A percentile compares a stretch with the other conserved stretches of the same genome.
These are phyloP conservation scores for Charanyca ferruginea DNA, from an alignment of 2,888 invertebrate genomes.

Conservation along the genomic window DNA sequence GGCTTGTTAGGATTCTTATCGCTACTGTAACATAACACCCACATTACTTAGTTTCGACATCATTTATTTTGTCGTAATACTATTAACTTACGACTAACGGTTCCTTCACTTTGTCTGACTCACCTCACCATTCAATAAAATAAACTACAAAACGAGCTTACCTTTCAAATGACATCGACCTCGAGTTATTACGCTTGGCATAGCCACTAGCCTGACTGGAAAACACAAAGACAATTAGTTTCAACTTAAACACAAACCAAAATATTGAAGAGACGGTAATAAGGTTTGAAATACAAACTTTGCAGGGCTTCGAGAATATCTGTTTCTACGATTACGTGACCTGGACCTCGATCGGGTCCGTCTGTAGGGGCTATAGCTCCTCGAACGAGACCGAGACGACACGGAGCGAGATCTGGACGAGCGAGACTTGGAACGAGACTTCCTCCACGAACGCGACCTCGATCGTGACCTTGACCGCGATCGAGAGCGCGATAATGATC, in stretches of 20 bases:
- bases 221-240: slow-evolving; percentile 69
- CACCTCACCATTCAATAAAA: slow-evolving; percentile 58
- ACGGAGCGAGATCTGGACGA: slow-evolving; percentile 76
- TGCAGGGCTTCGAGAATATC: slow-evolving; percentile 80
- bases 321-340: slow-evolving; percentile 76
- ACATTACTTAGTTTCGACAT: slow-evolving; percentile 28
- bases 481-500: slow-evolving; percentile 70
- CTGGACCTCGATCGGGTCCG: slow-evolving; percentile 74
- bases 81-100: slow-evolving; percentile 14
- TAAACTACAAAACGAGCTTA: slow-evolving; percentile 75
- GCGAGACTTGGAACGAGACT: slow-evolving; percentile 71
- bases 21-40: slow-evolving; percentile 52
- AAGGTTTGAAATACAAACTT: slow-evolving; percentile 81
- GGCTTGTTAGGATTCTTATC: slow-evolving; percentile 67
- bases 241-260: slow-evolving; percentile 13
- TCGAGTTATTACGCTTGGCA: slow-evolving; percentile 85
- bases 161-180: slow-evolving; percentile 86
- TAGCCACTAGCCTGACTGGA: slow-evolving; percentile 81
- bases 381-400: slow-evolving; percentile 72
- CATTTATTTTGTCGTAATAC: slow-evolving; percentile 23
- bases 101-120: slow-evolving; percentile 42
- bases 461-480: slow-evolving; percentile 73
- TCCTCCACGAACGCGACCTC: slow-evolving; percentile 71
- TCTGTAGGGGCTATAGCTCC: slow-evolving; percentile 80
- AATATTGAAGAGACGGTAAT: slow-evolving; percentile 27